Percentiles rank a stretch among this genome's conserved stretches.
Evolutionary conservation across 1,140 invertebrate genomes (phyloP).

Genomic region (Bombus breviceps): DNA sequence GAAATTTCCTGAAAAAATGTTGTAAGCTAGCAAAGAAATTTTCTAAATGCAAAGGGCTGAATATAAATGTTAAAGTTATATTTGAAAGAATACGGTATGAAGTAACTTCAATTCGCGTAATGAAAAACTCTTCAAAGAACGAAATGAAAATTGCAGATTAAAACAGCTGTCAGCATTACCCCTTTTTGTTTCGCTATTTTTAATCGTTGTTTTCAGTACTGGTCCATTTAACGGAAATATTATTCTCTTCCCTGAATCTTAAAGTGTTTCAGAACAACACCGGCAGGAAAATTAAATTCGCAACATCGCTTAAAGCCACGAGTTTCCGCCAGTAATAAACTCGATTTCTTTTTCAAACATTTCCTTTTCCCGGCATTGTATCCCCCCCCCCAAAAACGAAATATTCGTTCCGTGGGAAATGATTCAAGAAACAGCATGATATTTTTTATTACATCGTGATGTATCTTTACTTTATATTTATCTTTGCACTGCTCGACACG

Average conservation of each 20-base stretch:
- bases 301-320: too few relatives aligned
- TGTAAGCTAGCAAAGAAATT: background rate
- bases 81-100: background rate
- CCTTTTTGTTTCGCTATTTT: background rate
- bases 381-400: too few relatives aligned
- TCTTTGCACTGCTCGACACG: background rate
- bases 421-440: background rate
- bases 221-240: background rate
- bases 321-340: background rate
- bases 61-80: background rate
- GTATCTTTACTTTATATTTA: slow-evolving; percentile 1
- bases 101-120: background rate
- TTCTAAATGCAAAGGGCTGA: background rate
- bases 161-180: too few relatives aligned
- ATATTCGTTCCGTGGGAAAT: background rate
- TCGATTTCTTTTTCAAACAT: background rate
- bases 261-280: background rate
- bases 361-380: background rate
- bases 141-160: background rate
- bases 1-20: background rate
- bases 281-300: too few relatives aligned
- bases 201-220: background rate
- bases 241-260: background rate
- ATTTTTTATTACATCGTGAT: slow-evolving; percentile 14
- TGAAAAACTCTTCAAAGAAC: background rate